These are phyloP conservation scores for Elgaria multicarinata DNA, from an alignment of 2,113 vertebrate species.

Conservation along the genomic window DNA sequence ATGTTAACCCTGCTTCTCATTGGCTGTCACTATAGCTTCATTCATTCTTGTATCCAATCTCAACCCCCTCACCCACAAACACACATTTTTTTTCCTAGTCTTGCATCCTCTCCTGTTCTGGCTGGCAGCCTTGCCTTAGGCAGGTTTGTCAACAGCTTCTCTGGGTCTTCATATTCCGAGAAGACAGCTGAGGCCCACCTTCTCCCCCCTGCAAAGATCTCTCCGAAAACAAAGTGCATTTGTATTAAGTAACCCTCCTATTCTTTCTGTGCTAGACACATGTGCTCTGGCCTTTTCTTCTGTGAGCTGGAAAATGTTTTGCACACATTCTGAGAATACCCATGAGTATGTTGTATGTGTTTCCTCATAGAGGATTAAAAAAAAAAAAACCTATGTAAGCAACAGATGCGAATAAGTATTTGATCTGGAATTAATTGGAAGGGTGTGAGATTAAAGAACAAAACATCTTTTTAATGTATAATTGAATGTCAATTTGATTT, in stretches of 20 bases:
- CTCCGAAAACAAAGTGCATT: neutral
- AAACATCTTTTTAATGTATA: neutral
- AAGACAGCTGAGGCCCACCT: neutral
- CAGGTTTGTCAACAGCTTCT: neutral
- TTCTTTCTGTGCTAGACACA: neutral
- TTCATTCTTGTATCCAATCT: neutral
- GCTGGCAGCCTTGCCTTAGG: neutral
- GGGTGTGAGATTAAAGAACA: neutral
- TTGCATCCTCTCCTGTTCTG: neutral
- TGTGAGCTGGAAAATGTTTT: neutral
- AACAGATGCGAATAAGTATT: neutral
- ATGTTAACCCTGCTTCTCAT: neutral
- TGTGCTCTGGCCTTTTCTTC: neutral
- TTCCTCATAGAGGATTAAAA: neutral
- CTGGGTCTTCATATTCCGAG: neutral
- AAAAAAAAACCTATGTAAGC: neutral
- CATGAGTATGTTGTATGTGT: neutral
- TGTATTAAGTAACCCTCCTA: neutral
- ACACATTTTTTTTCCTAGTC: neutral
- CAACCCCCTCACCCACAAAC: too few relatives aligned
- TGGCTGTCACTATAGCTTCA: neutral
- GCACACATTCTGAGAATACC: neutral
- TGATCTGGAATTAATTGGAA: neutral
- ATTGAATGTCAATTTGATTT: neutral
- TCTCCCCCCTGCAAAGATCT: neutral